phyloP scores from a whole-genome alignment of 2,888 invertebrate species.

The Scrobipalpa atriplicella region DNA sequence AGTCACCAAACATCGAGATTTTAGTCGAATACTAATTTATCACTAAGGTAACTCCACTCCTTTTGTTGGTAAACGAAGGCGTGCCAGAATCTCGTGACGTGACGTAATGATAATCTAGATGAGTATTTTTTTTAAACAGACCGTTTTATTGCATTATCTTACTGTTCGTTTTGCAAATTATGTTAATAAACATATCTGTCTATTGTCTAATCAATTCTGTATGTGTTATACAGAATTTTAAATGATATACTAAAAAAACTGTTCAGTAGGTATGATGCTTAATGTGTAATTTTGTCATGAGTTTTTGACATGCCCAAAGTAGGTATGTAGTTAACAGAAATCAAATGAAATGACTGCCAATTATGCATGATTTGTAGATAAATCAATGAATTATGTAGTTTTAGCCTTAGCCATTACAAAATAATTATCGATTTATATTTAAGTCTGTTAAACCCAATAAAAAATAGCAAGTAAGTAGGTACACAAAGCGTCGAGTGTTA shows the following conservation, averaged over 20 bases:
- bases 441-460: too few species aligned
- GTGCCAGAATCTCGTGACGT: neutral
- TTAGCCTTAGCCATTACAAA: neutral
- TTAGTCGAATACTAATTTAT: conserved; percentile 73
- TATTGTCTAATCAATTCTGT: too few species aligned
- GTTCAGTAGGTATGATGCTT: too few species aligned
- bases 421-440: neutral
- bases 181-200: too few species aligned
- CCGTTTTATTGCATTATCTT: too few species aligned
- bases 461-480: too few species aligned
- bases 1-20: conserved; percentile 94
- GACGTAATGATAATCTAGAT: too few species aligned
- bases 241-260: too few species aligned
- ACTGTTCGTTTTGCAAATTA: too few species aligned
- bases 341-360: conserved; percentile 17
- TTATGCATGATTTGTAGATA: conserved; percentile 24
- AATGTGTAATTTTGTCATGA: neutral
- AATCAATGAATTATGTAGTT: neutral
- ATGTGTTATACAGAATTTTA: too few species aligned
- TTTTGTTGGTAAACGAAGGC: conserved; percentile 5
- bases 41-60: conserved; percentile 13
- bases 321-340: neutral
- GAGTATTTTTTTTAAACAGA: too few species aligned
- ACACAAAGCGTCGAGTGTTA: too few species aligned
- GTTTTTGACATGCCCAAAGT: neutral